Conservation (phyloP, 2,888 invertebrate genomes). For the Nomada fucata region DNA sequence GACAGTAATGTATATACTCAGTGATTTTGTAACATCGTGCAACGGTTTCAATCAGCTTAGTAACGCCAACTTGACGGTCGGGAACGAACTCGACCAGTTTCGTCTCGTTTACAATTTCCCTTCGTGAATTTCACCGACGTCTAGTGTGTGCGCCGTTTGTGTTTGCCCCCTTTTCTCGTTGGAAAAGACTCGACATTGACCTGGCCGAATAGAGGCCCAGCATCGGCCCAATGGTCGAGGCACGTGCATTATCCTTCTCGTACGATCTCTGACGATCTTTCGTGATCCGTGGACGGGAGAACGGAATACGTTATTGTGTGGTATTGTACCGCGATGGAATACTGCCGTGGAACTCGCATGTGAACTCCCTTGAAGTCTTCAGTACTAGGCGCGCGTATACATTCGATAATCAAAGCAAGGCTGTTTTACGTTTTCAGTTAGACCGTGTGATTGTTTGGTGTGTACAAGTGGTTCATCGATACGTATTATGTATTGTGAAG, state of each 20-base stretch:
- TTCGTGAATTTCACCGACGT: background rate
- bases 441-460: background rate
- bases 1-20: background rate
- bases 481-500: background rate
- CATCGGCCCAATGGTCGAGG: background rate
- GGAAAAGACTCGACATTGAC: background rate
- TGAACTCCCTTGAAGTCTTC: slow-evolving; percentile 1
- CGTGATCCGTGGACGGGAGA: slow-evolving; percentile 4
- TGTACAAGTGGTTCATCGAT: slow-evolving; percentile 5
- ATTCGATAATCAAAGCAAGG: slow-evolving; percentile 8
- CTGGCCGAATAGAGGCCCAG: background rate
- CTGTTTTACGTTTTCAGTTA: background rate
- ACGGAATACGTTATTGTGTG: slow-evolving; percentile 1
- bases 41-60: background rate
- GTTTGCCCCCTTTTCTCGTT: background rate
- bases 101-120: background rate
- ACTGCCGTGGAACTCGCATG: background rate
- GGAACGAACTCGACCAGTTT: slow-evolving; percentile 26
- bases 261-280: slow-evolving; percentile 8
- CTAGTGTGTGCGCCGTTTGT: background rate
- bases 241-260: slow-evolving; percentile 2
- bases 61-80: slow-evolving; percentile 1
- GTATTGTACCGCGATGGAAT: background rate
- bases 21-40: background rate
- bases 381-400: background rate